Base-by-base conservation (phyloP, 2,888 invertebrate genomes). In the Charanyca ferruginea region DNA sequence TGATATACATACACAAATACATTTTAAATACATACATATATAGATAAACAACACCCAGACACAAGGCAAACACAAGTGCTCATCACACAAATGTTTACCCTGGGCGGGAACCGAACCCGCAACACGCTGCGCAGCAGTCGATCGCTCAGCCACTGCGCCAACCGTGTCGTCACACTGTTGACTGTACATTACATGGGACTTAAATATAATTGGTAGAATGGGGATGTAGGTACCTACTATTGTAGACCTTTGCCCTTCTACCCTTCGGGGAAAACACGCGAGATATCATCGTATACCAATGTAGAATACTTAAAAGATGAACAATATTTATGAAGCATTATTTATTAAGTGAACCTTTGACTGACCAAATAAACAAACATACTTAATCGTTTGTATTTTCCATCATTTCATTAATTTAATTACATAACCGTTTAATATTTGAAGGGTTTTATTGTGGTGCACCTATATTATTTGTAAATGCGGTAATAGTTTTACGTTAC, bases 391-490 rank as follows among this genome's bases (percentile, higher is more conserved):
- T 32, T 51, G 13, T 32, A 22, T 45, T 22, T 49, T 49, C n/a
- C n/a, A n/a, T 51, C 52, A 41, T 52, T 20, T n/a, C 35, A 58
- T 44, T 48, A n/a, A 58, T 48, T 61, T 48, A 48, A 16, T 38
- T 49, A 23, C 22, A 22, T 49, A 28, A 16, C 42, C 23, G 20
- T 74, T 47, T 55, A 66, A 47, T 48, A n/a, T 48, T 48, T 74
- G 41, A 66, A 48, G 22, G 18, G 22, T n/a, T 59, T 45, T 68
- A 75, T 59, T 32, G 32, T 67, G 75, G 60, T 45, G 44, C 13
- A 38, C 25, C 18, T 32, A 47, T 54, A 59, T 67, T 54, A 59
- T 67, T 54, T 67, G 53, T 52, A 53, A 64, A 42, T 35, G n/a
- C 25, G 58, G 44, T 58, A 48, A 67, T 38, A 58, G 38, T 45